phyloP scores from a whole-genome alignment of 2,888 invertebrate species.

The Hoplodrina blanda region DNA sequence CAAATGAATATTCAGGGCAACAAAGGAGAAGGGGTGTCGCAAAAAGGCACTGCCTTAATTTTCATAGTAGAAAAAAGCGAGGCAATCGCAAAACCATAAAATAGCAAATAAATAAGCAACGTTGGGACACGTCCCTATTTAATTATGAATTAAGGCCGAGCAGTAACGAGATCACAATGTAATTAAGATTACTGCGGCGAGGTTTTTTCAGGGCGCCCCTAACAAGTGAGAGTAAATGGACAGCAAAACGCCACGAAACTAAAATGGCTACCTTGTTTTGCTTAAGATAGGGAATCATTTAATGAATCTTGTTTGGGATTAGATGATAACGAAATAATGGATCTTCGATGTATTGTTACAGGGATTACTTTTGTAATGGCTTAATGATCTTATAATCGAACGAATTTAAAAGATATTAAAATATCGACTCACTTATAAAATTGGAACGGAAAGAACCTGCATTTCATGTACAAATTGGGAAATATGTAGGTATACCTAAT shows the following conservation, averaged over 20 bases:
- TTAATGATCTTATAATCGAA: not conserved
- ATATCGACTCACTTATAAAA: not conserved
- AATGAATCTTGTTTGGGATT: conserved; percentile 54
- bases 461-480: conserved; percentile 5
- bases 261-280: conserved; percentile 73
- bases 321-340: conserved; percentile 46
- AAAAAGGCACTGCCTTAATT: conserved; percentile 81
- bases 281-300: conserved; percentile 61
- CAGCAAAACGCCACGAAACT: conserved; percentile 78
- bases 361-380: not conserved
- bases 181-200: conserved; percentile 89
- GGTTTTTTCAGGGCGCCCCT: conserved; percentile 82
- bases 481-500: not conserved
- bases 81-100: conserved; percentile 86
- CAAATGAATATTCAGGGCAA: conserved; percentile 89
- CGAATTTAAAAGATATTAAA: conserved; percentile 19
- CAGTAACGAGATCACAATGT: conserved; percentile 90
- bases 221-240: conserved; percentile 84
- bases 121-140: conserved; percentile 87
- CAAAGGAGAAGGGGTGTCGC: conserved; percentile 86
- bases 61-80: conserved; percentile 76
- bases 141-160: conserved; percentile 89
- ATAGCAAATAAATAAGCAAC: conserved; percentile 88
- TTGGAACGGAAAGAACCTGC: conserved; percentile 1
- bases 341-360: conserved; percentile 19